These are phyloP conservation scores for Lasius fuliginosus DNA, from an alignment of 2,888 invertebrate species.

Conservation along the genomic window DNA sequence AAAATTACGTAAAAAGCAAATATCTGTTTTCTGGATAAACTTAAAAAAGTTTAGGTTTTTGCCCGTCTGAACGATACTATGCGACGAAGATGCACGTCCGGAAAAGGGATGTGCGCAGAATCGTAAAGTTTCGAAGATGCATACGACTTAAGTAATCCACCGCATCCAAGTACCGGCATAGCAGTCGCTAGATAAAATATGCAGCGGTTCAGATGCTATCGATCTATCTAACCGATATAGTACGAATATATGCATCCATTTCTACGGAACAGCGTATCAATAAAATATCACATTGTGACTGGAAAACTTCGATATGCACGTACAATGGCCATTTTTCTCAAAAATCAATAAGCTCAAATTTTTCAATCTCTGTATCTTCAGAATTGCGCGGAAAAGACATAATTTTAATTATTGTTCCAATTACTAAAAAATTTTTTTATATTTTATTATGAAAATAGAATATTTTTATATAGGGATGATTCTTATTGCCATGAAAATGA, in stretches of 20 bases:
- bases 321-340: neutral
- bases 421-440: neutral
- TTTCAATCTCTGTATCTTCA: neutral
- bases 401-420: slow-evolving; percentile 4
- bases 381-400: neutral
- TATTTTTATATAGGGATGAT: neutral
- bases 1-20: neutral
- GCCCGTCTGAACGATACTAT: neutral
- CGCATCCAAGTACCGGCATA: slow-evolving; percentile 53
- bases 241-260: neutral
- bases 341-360: slow-evolving; percentile 25
- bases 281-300: slow-evolving; percentile 47
- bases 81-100: slow-evolving; percentile 7
- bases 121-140: slow-evolving; percentile 41
- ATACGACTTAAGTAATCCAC: slow-evolving; percentile 38
- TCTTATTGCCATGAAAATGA: neutral
- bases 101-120: slow-evolving; percentile 7
- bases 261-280: slow-evolving; percentile 36
- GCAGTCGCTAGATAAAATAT: slow-evolving; percentile 71
- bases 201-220: slow-evolving; percentile 73
- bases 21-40: neutral
- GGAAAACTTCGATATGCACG: neutral
- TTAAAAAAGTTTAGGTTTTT: slow-evolving; percentile 1
- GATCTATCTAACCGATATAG: slow-evolving; percentile 60
- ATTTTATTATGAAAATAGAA: neutral